Conservation (phyloP, 2,797 vertebrate species). For the Euthynnus affinis region DNA sequence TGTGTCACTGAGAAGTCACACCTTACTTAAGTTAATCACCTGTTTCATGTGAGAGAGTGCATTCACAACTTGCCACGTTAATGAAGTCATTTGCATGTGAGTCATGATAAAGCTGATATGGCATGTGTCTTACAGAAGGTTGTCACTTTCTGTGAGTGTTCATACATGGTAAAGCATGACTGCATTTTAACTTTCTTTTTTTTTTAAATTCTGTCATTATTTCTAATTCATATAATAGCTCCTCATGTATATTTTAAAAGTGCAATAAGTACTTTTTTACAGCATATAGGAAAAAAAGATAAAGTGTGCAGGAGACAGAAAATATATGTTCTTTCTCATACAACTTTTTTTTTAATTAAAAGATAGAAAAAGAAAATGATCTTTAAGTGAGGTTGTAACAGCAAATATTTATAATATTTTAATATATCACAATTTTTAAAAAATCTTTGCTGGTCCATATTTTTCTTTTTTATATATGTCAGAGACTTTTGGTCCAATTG, state of each 20-base stretch:
- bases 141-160: not conserved
- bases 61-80: conserved; percentile 17
- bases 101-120: not conserved
- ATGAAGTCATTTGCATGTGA: conserved; percentile 37
- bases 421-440: too few species aligned
- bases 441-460: too few species aligned
- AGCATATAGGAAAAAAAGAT: not conserved
- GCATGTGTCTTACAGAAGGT: conserved; percentile 18
- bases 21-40: conserved; percentile 30
- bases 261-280: not conserved
- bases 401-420: too few species aligned
- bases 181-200: not conserved
- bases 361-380: not conserved
- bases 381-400: not conserved
- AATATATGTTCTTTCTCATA: not conserved
- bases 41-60: conserved; percentile 14
- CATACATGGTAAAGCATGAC: not conserved
- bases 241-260: not conserved
- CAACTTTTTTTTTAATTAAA: not conserved
- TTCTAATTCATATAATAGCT: not conserved
- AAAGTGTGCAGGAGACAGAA: too few species aligned
- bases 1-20: conserved; percentile 26
- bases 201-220: not conserved
- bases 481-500: too few species aligned
- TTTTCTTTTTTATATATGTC: too few species aligned